Conservation (phyloP, 2,797 vertebrate genomes). For the Gambusia yucatana region DNA sequence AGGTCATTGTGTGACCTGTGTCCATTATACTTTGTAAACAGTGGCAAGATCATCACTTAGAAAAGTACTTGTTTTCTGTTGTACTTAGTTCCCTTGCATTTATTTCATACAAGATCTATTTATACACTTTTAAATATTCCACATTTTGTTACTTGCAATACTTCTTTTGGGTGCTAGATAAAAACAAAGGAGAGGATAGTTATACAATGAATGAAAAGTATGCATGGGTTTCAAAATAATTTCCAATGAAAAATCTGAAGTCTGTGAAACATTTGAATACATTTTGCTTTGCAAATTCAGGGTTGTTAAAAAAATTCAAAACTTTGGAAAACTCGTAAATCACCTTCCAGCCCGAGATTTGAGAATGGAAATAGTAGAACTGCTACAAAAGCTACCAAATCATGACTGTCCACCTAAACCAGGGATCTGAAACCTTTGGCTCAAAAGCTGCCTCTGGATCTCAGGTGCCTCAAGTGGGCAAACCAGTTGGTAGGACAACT, state of each 20-base stretch:
- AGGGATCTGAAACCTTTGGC: neutral
- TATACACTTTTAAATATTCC: neutral
- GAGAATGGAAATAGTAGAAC: neutral
- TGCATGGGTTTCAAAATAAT: neutral
- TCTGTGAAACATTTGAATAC: neutral
- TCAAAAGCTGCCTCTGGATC: neutral
- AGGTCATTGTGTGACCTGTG: slow-evolving; percentile 38
- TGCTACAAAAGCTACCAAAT: neutral
- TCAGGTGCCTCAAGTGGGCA: neutral
- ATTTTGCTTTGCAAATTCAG: neutral
- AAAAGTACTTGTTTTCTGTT: slow-evolving; percentile 34
- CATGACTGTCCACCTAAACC: neutral
- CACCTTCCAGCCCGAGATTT: neutral
- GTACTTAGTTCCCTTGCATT: slow-evolving; percentile 36
- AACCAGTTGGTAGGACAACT: neutral
- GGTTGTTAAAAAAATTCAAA: neutral
- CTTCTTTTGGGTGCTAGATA: neutral
- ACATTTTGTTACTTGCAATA: neutral
- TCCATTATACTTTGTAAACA: slow-evolving; percentile 45
- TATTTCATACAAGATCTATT: neutral
- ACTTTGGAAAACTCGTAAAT: neutral
- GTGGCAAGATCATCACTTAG: slow-evolving; percentile 24
- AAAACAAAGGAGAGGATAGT: neutral
- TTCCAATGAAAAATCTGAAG: neutral
- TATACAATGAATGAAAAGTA: neutral